A percentile compares a stretch with the other conserved stretches of the same genome.
Conservation (phyloP, 2,113 vertebrate species). For the Herpailurus yagouaroundi region DNA sequence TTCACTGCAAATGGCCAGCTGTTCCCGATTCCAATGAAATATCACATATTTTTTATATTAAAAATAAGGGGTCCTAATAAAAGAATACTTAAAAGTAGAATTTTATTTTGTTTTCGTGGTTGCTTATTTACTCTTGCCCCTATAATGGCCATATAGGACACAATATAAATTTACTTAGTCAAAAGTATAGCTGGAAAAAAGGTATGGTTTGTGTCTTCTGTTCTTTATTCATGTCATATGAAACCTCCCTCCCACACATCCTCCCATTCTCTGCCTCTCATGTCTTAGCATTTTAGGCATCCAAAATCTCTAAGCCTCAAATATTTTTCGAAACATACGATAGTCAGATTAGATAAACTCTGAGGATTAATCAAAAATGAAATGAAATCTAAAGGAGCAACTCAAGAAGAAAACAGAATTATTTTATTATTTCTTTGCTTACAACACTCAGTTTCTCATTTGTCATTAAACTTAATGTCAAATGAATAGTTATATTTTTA, state of each 20-base stretch:
- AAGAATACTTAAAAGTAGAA: not conserved
- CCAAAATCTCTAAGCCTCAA: constrained; percentile 1
- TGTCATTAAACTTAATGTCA: constrained; percentile 63
- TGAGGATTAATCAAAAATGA: constrained; percentile 37
- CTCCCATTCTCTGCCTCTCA: not conserved
- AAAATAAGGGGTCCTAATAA: not conserved
- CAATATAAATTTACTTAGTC: constrained; percentile 29
- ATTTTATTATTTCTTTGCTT: constrained; percentile 52
- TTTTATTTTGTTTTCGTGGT: not conserved
- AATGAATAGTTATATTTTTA: constrained; percentile 57
- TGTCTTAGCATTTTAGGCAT: not conserved
- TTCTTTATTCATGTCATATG: not conserved
- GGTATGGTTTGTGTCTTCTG: not conserved
- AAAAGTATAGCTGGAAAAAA: not conserved
- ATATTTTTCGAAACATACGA: not conserved
- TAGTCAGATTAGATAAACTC: not conserved
- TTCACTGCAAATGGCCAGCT: not conserved
- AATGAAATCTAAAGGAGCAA: constrained; percentile 19
- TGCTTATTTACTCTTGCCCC: not conserved
- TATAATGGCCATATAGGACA: not conserved
- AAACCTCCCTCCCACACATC: not conserved
- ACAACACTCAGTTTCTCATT: not conserved
- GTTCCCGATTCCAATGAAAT: not conserved
- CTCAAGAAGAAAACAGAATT: constrained; percentile 37
- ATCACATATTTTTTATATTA: not conserved